Evolutionary conservation across 1,140 invertebrate species (phyloP).

Genomic region (Campoletis sonorensis): DNA sequence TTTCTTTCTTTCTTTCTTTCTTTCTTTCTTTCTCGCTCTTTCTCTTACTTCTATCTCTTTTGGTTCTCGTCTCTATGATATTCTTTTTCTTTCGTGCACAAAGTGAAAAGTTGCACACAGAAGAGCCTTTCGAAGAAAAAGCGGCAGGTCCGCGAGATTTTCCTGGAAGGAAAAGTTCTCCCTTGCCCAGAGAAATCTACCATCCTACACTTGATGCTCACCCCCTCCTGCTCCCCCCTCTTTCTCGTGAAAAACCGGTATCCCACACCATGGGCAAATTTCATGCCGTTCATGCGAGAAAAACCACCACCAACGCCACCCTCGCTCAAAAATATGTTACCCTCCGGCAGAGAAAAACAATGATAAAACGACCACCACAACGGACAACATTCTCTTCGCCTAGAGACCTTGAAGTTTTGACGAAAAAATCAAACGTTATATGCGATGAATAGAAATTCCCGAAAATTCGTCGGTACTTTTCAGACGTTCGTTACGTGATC

Average conservation of each 20-base stretch:
- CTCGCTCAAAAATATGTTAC: not conserved
- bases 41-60: not conserved
- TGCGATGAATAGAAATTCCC: no score
- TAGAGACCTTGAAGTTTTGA: no score
- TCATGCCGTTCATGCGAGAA: slow-evolving; percentile 23
- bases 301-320: not conserved
- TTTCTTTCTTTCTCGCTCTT: not conserved
- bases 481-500: no score
- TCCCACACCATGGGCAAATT: not conserved
- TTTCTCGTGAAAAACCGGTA: slow-evolving; percentile 12
- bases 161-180: slow-evolving; percentile 10
- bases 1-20: no score
- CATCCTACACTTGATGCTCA: slow-evolving; percentile 11
- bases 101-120: not conserved
- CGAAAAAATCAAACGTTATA: no score
- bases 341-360: slow-evolving; percentile 29
- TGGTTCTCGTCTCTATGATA: no score
- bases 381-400: not conserved
- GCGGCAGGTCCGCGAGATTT: slow-evolving; percentile 34
- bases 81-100: not conserved
- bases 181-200: not conserved
- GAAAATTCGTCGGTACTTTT: no score
- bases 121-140: slow-evolving; percentile 31
- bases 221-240: not conserved
- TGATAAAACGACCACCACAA: not conserved